These are phyloP conservation scores for Drosophila pseudotalamancana DNA, from an alignment of 2,888 invertebrate genomes.

Conservation along the genomic window DNA sequence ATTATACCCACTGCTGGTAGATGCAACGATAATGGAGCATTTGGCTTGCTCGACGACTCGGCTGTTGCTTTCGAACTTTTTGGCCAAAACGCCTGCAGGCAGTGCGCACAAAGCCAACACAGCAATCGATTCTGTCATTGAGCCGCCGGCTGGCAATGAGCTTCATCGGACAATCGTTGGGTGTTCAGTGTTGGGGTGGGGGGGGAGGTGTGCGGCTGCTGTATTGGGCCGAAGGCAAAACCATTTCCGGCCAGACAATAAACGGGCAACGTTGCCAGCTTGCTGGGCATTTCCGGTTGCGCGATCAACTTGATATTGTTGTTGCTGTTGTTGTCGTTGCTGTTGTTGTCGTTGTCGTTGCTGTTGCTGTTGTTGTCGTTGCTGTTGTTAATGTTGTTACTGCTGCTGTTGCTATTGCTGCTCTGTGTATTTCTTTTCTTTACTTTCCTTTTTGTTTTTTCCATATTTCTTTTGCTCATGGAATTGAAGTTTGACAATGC, in stretches of 20 bases:
- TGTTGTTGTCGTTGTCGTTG: slow-evolving; percentile 36
- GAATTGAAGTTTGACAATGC: slow-evolving; percentile 68
- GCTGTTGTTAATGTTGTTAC: slow-evolving; percentile 33
- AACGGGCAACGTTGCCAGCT: slow-evolving; percentile 62
- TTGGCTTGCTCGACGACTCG: slow-evolving; percentile 16
- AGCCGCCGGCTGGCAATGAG: slow-evolving; percentile 51
- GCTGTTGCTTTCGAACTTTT: slow-evolving; percentile 36
- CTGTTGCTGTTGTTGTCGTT: slow-evolving; percentile 33
- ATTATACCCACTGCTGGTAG: slow-evolving; percentile 20
- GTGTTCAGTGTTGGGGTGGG: slow-evolving; percentile 3
- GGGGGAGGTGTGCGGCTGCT: slow-evolving; percentile 25
- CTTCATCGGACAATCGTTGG: slow-evolving; percentile 39
- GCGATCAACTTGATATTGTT: slow-evolving; percentile 36
- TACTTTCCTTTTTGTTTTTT: slow-evolving; percentile 25
- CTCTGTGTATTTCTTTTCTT: slow-evolving; percentile 19
- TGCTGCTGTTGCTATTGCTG: slow-evolving; percentile 34
- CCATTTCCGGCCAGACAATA: slow-evolving; percentile 78
- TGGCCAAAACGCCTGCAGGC: slow-evolving; percentile 29
- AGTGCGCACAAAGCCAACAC: slow-evolving; percentile 45
- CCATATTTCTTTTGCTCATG: slow-evolving; percentile 53
- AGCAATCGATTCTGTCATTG: slow-evolving; percentile 61
- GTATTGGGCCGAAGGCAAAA: slow-evolving; percentile 60
- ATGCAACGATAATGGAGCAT: slow-evolving; percentile 54
- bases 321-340: slow-evolving; percentile 27
- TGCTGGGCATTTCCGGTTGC: slow-evolving; percentile 65